A percentile compares a stretch with the other conserved stretches of the same genome.
Conservation (phyloP, 2,113 vertebrate species). For the Actenoides hombroni region DNA sequence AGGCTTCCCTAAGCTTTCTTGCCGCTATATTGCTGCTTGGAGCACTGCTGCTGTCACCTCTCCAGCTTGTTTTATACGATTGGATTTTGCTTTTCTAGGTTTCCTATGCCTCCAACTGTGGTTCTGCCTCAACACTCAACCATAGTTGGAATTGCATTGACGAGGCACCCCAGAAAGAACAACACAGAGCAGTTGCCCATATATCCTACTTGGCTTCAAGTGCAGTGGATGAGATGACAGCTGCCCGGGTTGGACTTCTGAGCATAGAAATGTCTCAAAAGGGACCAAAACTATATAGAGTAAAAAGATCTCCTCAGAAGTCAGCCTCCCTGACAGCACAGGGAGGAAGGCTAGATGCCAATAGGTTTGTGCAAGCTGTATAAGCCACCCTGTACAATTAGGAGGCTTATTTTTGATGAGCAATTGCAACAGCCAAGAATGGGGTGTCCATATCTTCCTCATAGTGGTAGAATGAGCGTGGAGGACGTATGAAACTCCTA, state of each 20-base stretch:
- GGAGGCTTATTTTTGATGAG: not conserved
- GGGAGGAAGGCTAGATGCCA: not conserved
- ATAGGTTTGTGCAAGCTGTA: not conserved
- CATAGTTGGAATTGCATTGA: not conserved
- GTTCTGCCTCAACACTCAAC: not conserved
- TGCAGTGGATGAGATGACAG: not conserved
- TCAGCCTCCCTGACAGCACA: not conserved
- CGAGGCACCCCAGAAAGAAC: not conserved
- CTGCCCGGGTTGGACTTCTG: not conserved
- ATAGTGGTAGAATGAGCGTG: not conserved
- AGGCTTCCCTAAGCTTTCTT: not conserved
- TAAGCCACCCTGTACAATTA: not conserved
- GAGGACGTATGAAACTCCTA: not conserved
- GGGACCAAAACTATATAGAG: not conserved
- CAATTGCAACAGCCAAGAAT: not conserved
- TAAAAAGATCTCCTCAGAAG: not conserved
- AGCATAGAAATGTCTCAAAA: not conserved
- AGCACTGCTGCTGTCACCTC: not conserved
- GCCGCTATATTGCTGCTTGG: not conserved
- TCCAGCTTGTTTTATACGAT: not conserved
- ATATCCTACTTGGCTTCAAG: not conserved
- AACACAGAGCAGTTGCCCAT: not conserved
- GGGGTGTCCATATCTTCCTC: not conserved
- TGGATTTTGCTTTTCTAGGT: not conserved
- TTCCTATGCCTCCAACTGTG: not conserved